These are phyloP conservation scores for Micromussa lordhowensis DNA, from an alignment of 92 coral and sea anemone species.

Conservation along the genomic window DNA sequence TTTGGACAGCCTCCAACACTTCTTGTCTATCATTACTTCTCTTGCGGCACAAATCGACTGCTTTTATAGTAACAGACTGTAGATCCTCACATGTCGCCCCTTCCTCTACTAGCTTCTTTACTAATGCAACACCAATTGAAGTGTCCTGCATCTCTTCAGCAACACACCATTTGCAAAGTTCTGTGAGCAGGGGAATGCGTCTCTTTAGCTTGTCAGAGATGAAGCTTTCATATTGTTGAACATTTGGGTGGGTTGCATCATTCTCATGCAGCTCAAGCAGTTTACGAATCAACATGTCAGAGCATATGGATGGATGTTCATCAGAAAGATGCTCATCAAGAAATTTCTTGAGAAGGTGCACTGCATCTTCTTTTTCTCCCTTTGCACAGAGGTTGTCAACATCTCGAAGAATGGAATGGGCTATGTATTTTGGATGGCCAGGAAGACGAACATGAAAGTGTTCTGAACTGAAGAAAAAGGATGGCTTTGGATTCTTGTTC, in stretches of 20 bases:
- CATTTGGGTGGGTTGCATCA: constrained; percentile 42
- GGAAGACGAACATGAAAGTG: constrained; percentile 76
- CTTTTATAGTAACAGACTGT: constrained; percentile 42
- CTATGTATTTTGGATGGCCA: constrained; percentile 76
- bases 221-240: constrained; percentile 33
- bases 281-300: constrained; percentile 48
- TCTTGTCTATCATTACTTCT: background rate
- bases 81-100: constrained; percentile 68
- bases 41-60: constrained; percentile 26
- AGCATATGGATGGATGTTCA: constrained; percentile 24
- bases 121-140: constrained; percentile 47
- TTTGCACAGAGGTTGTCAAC: constrained; percentile 70
- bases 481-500: constrained; percentile 71
- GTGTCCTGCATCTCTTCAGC: constrained; percentile 36
- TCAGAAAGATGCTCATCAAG: constrained; percentile 65
- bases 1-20: constrained; percentile 48
- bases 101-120: constrained; percentile 54
- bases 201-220: constrained; percentile 26
- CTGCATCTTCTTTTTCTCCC: constrained; percentile 72
- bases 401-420: constrained; percentile 50
- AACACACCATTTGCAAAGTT: constrained; percentile 56
- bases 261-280: constrained; percentile 62
- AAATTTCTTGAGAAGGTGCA: constrained; percentile 42
- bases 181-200: constrained; percentile 50
- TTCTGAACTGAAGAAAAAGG: constrained; percentile 56